Evolutionary conservation across 2,113 vertebrate species (phyloP), one percentile per base, ranked within the genome.

Genomic region (Alosa alosa): DNA sequence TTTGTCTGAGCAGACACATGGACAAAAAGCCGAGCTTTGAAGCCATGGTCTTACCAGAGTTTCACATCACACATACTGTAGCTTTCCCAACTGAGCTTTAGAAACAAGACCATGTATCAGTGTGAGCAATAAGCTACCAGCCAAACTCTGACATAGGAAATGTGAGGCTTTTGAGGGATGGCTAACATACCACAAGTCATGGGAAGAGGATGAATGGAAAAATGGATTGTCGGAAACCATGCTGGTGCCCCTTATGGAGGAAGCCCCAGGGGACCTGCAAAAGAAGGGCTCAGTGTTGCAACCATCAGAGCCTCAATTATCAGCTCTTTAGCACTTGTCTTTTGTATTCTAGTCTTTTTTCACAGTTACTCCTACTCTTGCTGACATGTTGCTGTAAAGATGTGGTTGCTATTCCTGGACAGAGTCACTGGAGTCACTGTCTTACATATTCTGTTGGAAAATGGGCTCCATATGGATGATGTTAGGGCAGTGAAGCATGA

Each of bases 161-260:
- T 13, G 11, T 13, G 64, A 64, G 57, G 20, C 57, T 64, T 64
- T 64, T 64, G 57, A 64, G 64, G 64, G 64, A n/a, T 86, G 25
- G 44, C 57, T 60, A 86, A 84, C 84, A 64, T 82, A 45, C 52
- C 41, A 22, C 83, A 25, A 46, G 36, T 22, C 81, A 85, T 85
- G 31, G 81, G 44, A 49, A 81, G 78, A 25, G 68, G 47, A 18
- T 6, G 78, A 81, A 47, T 64, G 75, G 52, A 87, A 85, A 85
- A 88, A 15, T 50, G 52, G 49, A 45, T 44, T 41, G 25, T 46
- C 75, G 86, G 72, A 85, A 89, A 81, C 36, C 10, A 44, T 57
- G 52, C 9, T 41, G 45, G 22, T 81, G 83, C 36, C 25, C 46
- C 85, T 18, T 22, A 39, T 82, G 20, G 82, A 55, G 49, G n/a